phyloP scores from a whole-genome alignment of 2,797 vertebrate species.

The Brotula barbata region DNA sequence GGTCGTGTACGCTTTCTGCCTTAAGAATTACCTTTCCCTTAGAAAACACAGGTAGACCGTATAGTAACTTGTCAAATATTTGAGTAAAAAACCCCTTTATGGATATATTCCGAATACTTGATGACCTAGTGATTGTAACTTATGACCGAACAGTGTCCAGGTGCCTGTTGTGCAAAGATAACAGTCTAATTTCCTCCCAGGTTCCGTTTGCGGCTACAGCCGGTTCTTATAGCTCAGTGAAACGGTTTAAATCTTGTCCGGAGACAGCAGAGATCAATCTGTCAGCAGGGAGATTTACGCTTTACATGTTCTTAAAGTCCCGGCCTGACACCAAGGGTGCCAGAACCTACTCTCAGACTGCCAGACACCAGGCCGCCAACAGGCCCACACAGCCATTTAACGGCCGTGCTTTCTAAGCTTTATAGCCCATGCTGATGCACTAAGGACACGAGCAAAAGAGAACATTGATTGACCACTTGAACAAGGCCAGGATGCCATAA shows the following conservation, averaged over 20 bases:
- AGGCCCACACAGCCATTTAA: constrained; percentile 63
- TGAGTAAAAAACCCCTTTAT: background rate
- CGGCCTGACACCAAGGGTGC: constrained; percentile 51
- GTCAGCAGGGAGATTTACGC: constrained; percentile 66
- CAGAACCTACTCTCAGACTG: constrained; percentile 61
- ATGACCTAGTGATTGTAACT: background rate
- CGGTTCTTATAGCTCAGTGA: constrained; percentile 38
- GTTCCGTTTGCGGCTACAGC: constrained; percentile 33
- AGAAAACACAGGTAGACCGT: background rate
- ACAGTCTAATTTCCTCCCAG: constrained; percentile 35
- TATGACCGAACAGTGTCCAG: constrained; percentile 34
- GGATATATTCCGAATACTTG: background rate
- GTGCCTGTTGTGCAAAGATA: constrained; percentile 35
- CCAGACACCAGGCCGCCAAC: constrained; percentile 60
- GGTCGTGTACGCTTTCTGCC: background rate
- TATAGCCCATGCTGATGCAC: constrained; percentile 60
- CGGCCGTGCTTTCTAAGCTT: constrained; percentile 63
- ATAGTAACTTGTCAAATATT: background rate
- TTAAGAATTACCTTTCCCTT: no score
- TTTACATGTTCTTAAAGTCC: constrained; percentile 70
- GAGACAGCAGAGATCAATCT: constrained; percentile 55
- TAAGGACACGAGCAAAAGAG: constrained; percentile 63
- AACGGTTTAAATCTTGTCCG: constrained; percentile 54
- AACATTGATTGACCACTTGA: constrained; percentile 72
- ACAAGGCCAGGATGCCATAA: constrained; percentile 58